Base-by-base conservation (phyloP, 2,888 invertebrate species). In the Agrotis exclamationis region DNA sequence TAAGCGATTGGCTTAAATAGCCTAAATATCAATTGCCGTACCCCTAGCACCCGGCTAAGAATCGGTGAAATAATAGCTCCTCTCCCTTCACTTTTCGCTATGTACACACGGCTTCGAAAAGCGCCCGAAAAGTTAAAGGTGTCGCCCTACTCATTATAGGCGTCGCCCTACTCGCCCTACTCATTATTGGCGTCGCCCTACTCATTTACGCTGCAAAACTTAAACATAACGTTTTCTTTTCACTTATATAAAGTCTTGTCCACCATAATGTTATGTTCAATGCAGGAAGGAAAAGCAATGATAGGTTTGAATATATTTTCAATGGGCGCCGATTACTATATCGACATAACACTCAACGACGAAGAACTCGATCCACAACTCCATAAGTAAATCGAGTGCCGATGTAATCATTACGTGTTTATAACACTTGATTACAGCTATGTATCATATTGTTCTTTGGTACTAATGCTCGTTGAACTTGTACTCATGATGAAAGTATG, bases 341-440 rank as follows among this genome's bases (percentile, higher is more conserved):
- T 51, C 62, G 66, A 71, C 76, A 76, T 71, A 79, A 71, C 63
- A 69, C 73, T 68, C 63, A 66, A 69, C 45, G 14, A n/a, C 54
- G 50, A 59, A 74, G 44, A 71, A 64, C 70, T 58, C 28, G 4
- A 20, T 48, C 56, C 72, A 14, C 70, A 70, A 60, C n/a, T 65
- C 72, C 62, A 51, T 60, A 63, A 76, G 74, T 63, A 76, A 70
- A 76, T 63, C 57, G 59, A 51, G 22, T 58, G 60, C 33, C 71
- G 75, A 81, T 71, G 76, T 75, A 83, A 83, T 62, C 54, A 51
- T 83, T 83, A 72, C 78, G 67, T 63, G 58, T 70, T 59, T 63
- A 79, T 69, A 59, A 70, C 63, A 83, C 67, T 68, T 65, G 78
- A 83, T 83, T 83, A 70, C 64, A 59, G 70, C 48, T 54, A 58